These are phyloP conservation scores for Psittacula cyanocephala DNA, from an alignment of 2,113 vertebrate species.

Conservation along the genomic window DNA sequence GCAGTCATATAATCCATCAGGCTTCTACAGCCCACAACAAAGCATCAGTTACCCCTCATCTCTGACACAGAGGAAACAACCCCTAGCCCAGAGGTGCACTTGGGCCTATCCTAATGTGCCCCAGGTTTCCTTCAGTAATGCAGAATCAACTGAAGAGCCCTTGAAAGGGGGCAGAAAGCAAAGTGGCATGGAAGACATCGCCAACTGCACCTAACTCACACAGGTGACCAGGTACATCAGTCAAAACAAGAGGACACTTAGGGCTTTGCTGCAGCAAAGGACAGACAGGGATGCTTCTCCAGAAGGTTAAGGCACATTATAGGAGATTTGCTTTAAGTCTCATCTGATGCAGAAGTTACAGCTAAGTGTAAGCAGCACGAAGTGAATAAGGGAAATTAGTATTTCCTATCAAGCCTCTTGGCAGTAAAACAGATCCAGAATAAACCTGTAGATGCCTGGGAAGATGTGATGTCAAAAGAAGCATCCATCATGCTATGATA, in stretches of 20 bases:
- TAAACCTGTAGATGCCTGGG: not conserved
- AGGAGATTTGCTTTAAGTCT: not conserved
- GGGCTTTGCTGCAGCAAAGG: not conserved
- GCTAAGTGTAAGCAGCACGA: not conserved
- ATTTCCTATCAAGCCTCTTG: not conserved
- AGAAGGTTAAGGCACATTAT: not conserved
- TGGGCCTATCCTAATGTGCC: too few species aligned
- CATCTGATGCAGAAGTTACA: not conserved
- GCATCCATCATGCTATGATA: not conserved
- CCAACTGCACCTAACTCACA: not conserved
- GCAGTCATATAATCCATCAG: not conserved
- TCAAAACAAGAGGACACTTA: not conserved
- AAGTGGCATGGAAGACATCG: not conserved
- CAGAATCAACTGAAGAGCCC: not conserved
- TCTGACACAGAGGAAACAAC: not conserved
- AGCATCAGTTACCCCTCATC: not conserved
- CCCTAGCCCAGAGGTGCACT: not conserved
- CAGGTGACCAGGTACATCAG: not conserved
- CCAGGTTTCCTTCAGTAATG: not conserved
- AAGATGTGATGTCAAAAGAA: not conserved
- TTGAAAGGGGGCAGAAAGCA: not conserved
- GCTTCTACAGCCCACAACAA: not conserved
- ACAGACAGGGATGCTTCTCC: not conserved
- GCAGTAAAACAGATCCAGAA: not conserved
- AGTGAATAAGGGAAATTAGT: not conserved